Evolutionary conservation across 2,888 invertebrate species (phyloP).

Genomic region (Bellardia pandia): DNA sequence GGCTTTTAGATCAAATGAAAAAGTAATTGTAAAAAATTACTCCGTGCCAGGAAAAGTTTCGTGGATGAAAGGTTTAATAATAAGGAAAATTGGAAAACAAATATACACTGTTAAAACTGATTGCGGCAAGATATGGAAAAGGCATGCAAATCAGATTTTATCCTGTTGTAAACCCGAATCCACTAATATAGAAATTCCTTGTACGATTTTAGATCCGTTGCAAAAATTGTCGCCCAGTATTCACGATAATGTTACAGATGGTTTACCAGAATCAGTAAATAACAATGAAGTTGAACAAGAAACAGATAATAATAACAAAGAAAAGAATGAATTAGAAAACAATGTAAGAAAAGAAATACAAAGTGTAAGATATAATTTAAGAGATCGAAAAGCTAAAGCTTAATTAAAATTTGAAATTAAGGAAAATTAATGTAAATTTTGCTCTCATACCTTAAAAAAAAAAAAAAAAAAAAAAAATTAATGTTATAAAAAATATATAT

Average conservation of each 20-base stretch:
- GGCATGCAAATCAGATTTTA: slow-evolving; percentile 46
- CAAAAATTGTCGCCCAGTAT: slow-evolving; percentile 32
- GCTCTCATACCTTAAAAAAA: no score
- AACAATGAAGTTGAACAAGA: no score
- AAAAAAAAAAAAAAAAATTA: no score
- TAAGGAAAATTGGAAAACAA: slow-evolving; percentile 36
- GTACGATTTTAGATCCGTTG: not conserved
- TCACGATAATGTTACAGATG: not conserved
- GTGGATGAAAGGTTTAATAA: slow-evolving; percentile 35
- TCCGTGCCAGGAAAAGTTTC: slow-evolving; percentile 35
- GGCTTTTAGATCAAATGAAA: not conserved
- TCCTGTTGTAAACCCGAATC: not conserved
- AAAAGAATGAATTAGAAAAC: no score
- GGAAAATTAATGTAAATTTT: no score
- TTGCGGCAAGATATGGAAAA: slow-evolving; percentile 45
- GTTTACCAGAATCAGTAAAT: no score
- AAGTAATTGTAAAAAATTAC: not conserved
- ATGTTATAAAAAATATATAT: no score
- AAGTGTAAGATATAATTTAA: slow-evolving; percentile 46
- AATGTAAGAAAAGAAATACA: not conserved
- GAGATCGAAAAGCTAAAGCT: slow-evolving; percentile 45
- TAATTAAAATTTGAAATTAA: no score
- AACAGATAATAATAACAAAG: no score
- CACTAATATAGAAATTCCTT: not conserved
- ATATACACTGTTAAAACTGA: slow-evolving; percentile 23